Evolutionary conservation across 37 sponge, comb jelly and placozoan species (phyloP), one percentile per base, ranked within the genome.

Genomic region (Geodia barretti): DNA sequence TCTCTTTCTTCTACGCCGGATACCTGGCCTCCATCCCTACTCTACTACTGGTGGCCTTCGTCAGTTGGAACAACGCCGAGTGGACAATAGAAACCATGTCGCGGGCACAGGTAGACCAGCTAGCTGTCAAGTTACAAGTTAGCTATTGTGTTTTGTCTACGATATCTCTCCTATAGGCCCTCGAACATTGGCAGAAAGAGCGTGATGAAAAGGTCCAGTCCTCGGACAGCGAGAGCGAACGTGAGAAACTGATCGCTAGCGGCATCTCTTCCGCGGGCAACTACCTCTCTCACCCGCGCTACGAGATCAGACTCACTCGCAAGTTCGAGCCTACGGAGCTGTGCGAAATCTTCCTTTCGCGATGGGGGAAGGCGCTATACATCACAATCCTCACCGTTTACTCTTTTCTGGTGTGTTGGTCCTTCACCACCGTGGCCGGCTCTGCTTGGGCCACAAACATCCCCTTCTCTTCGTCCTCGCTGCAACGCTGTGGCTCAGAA

Each of bases 361-460:
- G 20, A 23, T 81, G 74, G 68, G 61, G 83, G 41, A 91, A 92
- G 73, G 60, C 73, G 39, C 11, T 84, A 41, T 96, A 88, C 68
- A 38, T 93, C 26, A 30, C 84, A n/a, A 74, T 93, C 61, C 64
- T 96, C 34, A 83, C 65, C 43, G 47, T 94, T 39, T 91, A 89
- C 79, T 80, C 62, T 20, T 88, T 84, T 62, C 68, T 93, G 21
- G 79, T 80, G 7, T 3, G 35, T 17, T 90, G 91, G 92, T 71
- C 88, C 19, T 88, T 78, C 84, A 26, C 71, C 43, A 88, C 97
- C 17, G 92, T 93, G 42, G 97, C 92, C 9, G 97, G 92, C 4
- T 82, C 92, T 30, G 89, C 97, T 5, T 96, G 94, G 97, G 74
- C 97, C 33, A 58, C 83, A 1, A 96, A 96, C 75, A 76, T 96